Percentiles rank a stretch among this genome's conserved stretches.
These are phyloP conservation scores for Teleogryllus occipitalis DNA, from an alignment of 1,140 invertebrate species.

Conservation along the genomic window DNA sequence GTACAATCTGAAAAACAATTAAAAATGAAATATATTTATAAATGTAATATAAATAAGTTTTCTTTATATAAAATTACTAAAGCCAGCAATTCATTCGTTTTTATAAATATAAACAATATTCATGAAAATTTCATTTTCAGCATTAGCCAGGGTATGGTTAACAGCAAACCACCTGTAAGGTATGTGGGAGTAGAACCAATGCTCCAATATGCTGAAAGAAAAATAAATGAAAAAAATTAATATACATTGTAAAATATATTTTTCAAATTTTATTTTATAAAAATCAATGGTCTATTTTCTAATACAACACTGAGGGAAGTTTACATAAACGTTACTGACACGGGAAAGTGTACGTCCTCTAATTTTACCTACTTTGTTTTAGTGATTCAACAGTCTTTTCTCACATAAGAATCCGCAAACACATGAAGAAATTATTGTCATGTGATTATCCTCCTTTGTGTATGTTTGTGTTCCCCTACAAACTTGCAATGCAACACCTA, in stretches of 20 bases:
- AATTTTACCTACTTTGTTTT: slow-evolving; percentile 10
- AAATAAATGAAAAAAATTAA: slow-evolving; percentile 24
- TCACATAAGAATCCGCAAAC: not conserved
- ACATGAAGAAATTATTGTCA: not conserved
- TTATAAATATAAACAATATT: not conserved
- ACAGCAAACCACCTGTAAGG: slow-evolving; percentile 54
- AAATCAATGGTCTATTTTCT: not conserved
- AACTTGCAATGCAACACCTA: slow-evolving; percentile 10
- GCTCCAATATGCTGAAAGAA: slow-evolving; percentile 68
- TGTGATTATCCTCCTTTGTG: not conserved
- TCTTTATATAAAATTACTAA: not conserved
- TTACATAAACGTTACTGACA: not conserved
- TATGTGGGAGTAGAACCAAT: slow-evolving; percentile 66
- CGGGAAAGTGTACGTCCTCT: not conserved
- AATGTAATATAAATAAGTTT: not conserved
- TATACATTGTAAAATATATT: not conserved
- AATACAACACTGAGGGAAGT: not conserved
- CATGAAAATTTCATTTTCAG: slow-evolving; percentile 34
- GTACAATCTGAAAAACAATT: too few relatives aligned
- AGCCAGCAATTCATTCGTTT: not conserved
- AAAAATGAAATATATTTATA: not conserved
- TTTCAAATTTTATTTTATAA: not conserved
- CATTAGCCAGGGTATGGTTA: slow-evolving; percentile 58
- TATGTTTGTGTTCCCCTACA: not conserved
- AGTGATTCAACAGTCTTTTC: slow-evolving; percentile 11